Percentiles rank a stretch among this genome's conserved stretches.
These are phyloP conservation scores for Cosmopolites sordidus DNA, from an alignment of 2,888 invertebrate genomes.

Conservation along the genomic window DNA sequence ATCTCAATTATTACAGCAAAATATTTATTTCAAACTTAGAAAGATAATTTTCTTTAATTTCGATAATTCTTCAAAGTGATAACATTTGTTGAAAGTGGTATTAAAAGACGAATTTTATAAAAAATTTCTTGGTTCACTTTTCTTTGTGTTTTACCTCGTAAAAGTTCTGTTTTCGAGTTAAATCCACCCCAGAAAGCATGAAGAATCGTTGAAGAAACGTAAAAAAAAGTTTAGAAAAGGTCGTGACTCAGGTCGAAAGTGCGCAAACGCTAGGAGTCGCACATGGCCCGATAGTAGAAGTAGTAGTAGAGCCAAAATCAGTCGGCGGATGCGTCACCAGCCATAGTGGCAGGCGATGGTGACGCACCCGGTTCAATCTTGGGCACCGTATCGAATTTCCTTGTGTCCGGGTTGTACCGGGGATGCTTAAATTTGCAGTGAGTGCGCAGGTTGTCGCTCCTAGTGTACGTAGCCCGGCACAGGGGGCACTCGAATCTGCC, in stretches of 20 bases:
- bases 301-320: slow-evolving; percentile 49
- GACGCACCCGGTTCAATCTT: slow-evolving; percentile 1
- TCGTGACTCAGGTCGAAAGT: slow-evolving; percentile 7
- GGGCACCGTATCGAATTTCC: slow-evolving; percentile 64
- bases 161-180: too few relatives aligned
- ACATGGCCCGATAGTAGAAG: slow-evolving; percentile 45
- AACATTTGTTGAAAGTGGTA: too few relatives aligned
- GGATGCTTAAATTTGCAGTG: slow-evolving; percentile 93
- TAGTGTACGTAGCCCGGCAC: slow-evolving; percentile 86
- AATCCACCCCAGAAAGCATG: too few relatives aligned
- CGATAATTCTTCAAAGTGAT: too few relatives aligned
- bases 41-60: too few relatives aligned
- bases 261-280: slow-evolving; percentile 40
- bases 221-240: not conserved
- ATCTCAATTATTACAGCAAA: too few relatives aligned
- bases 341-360: slow-evolving; percentile 52
- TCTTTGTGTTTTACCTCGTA: too few relatives aligned
- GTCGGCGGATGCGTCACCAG: slow-evolving; percentile 53
- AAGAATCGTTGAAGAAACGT: too few relatives aligned
- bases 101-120: too few relatives aligned
- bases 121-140: too few relatives aligned
- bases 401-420: slow-evolving; percentile 79
- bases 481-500: slow-evolving; percentile 88
- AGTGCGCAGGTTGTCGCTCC: slow-evolving; percentile 88
- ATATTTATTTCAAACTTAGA: too few relatives aligned